Base-by-base conservation (phyloP, 2,888 invertebrate species). In the Ophion costatus region DNA sequence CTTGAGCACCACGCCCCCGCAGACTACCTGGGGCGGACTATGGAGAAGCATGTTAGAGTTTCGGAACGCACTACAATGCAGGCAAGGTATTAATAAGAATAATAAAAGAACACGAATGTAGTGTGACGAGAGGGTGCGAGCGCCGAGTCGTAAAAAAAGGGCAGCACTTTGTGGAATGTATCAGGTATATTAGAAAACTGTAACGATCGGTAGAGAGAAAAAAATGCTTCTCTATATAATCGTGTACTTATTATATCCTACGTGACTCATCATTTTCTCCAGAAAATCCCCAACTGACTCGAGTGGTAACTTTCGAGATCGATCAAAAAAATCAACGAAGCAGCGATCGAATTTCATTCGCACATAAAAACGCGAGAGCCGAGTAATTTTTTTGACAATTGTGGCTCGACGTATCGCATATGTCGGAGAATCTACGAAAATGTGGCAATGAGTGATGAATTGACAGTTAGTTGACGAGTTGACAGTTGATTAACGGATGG, bases 71-170 rank as follows among this genome's bases (percentile, higher is more conserved):
- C 22, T 38, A 29, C 5, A 59, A 59, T 42, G 33, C 29, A 20
- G 38, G 3, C 17, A n/a, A 51, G n/a, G 29, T 42, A 51, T 51
- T 51, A 51, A 51, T 51, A 51, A 51, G 17, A 51, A 51, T 51
- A 51, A 45, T 24, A 5, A 79, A 70, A 70, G 22, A 56, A 56
- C 17, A 73, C 38, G 22, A 64, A 56, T 51, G 56, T 79, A 56
- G 75, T 51, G 45, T 70, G 70, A 56, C 70, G 24, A 70, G 7
- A 7, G 56, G 17, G 29, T 29, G 29, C 11, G 14, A 38, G 17
- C 56, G 9, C 10, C 17, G 17, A 51, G 20, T 7, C 56, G 56
- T 56, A 17, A 29, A 56, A 70, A 17, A 71, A 11, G 29, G 7
- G n/a, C n/a, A 57, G 33, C 56, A 71, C 20, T n/a, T n/a, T 24